Evolutionary conservation across 2,888 invertebrate genomes (phyloP), one percentile per base, ranked within the genome.

Genomic region (Athripsodes cinereus): DNA sequence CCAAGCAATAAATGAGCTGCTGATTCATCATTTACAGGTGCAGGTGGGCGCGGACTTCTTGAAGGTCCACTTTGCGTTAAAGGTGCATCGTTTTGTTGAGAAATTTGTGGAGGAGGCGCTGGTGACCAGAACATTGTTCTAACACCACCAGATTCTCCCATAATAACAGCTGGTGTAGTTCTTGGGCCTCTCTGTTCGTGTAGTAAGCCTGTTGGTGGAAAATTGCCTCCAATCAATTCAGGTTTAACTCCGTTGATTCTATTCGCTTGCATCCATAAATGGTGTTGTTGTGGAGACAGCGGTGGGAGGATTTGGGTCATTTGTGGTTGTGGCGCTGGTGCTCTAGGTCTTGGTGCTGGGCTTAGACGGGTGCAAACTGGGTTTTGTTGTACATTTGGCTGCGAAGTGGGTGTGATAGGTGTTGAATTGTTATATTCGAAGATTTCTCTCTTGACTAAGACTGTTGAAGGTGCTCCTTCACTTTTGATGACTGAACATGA

Each of bases 101-200:
- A 79, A 77, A 22, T 79, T 76, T 52, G 80, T 77, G 40, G 82
- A 2, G 76, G 81, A 40, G 83, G 82, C 52, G 83, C 81, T 19
- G 83, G 73, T 55, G 84, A 82, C 84, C 84, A 84, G 61, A 84
- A 83, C 84, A 84, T 84, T 21, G 84, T 84, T 50, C 86, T 79
- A 0, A 94, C 93, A 46, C 93, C 91, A 55, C 93, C 94, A 40
- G 92, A 91, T 73, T 94, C 93, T 52, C 93, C 93, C 92, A 94
- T 92, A 65, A 94, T 91, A 63, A 93, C 93, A 51, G 92, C 90
- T 26, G 94, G 93, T 53, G 93, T 88, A 67, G 72, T 87, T 68
- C 76, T 82, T 67, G 71, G 70, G 8, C 75, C 74, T 66, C 78
- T 68, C 57, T 68, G 67, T 44, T 76, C 76, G 16, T 68, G 68